phyloP scores from a whole-genome alignment of 2,797 vertebrate genomes.

The Malacoctenus gilli region DNA sequence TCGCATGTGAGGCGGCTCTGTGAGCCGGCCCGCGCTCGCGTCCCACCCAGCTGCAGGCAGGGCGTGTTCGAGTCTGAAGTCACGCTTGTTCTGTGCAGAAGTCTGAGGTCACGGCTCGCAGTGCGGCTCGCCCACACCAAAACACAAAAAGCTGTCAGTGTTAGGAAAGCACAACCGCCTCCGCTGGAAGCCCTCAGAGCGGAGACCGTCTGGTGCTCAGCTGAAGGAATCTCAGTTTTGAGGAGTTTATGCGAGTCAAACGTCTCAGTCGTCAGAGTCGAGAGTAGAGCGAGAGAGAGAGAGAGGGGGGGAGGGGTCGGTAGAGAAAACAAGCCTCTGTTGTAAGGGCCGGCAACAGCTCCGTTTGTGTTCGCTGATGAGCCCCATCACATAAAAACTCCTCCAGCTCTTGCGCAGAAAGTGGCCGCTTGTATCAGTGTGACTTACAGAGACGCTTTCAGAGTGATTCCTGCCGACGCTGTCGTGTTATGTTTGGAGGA shows the following conservation, averaged over 20 bases:
- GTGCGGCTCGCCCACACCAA: background rate
- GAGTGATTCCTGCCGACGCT: too few relatives aligned
- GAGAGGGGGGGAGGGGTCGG: constrained; percentile 9
- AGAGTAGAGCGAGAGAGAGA: too few relatives aligned
- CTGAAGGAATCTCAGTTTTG: background rate
- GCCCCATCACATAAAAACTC: constrained; percentile 7
- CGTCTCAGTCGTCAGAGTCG: constrained; percentile 18
- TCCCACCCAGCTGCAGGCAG: constrained; percentile 47
- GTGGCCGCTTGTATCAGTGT: too few relatives aligned
- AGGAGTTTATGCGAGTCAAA: background rate
- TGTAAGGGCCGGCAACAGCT: constrained; percentile 65
- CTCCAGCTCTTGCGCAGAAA: too few relatives aligned
- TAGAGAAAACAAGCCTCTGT: constrained; percentile 60
- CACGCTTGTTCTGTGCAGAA: constrained; percentile 38
- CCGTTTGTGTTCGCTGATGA: constrained; percentile 45
- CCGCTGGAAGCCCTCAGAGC: background rate
- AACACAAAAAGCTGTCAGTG: constrained; percentile 6
- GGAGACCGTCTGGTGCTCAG: background rate
- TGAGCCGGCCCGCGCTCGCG: constrained; percentile 3
- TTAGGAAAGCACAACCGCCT: background rate
- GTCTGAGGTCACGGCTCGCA: constrained; percentile 44
- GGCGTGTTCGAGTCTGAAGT: constrained; percentile 64
- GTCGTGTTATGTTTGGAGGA: too few relatives aligned
- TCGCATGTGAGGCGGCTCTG: too few relatives aligned
- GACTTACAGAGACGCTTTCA: too few relatives aligned